Base-by-base conservation (phyloP, 2,888 invertebrate genomes). In the Anthoptus insignis region DNA sequence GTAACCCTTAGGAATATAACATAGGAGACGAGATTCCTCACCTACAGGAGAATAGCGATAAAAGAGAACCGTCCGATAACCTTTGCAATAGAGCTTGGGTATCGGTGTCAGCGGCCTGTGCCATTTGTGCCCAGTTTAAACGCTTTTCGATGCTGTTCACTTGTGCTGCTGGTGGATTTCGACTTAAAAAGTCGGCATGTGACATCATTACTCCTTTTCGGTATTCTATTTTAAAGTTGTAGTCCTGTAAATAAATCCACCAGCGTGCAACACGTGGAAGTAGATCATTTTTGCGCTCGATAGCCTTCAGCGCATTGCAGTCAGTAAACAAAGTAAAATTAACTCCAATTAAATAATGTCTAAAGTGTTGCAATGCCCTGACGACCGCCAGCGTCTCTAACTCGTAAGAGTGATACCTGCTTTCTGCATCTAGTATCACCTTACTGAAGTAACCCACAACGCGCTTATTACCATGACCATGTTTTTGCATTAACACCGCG, bases 241-340 rank as follows among this genome's bases (percentile, higher is more conserved):
- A 73, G n/a, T 74, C 71, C 56, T 78, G 77, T 27, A 77, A 22
- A 45, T 74, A 74, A 0, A 73, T 42, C 78, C 80, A 80, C 78
- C 80, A 80, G 3, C 80, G 52, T 0, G n/a, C n/a, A 0, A 81
- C 75, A 5, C 78, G 59, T 0, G 78, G 76, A 0, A 74, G n/a
- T 0, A 81, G 59, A 16, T 81, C 73, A 19, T 71, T 69, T 50
- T 81, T 81, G 0, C 13, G 19, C 13, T 45, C 13, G 0, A 24
- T 24, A 3, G 24, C n/a, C 24, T 24, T 49, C 11, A 81, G 39
- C 2, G 78, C 73, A 24, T 65, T 65, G 54, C 79, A 82, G 57
- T 87, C 84, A 7, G 76, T 79, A 4, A 68, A 29, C 0, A 72
- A 27, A 29, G 56, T 70, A 19, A 72, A 70, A 11, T 22, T 3